These are phyloP conservation scores for Lasiurus borealis DNA, from an alignment of 2,113 vertebrate genomes.

Conservation along the genomic window DNA sequence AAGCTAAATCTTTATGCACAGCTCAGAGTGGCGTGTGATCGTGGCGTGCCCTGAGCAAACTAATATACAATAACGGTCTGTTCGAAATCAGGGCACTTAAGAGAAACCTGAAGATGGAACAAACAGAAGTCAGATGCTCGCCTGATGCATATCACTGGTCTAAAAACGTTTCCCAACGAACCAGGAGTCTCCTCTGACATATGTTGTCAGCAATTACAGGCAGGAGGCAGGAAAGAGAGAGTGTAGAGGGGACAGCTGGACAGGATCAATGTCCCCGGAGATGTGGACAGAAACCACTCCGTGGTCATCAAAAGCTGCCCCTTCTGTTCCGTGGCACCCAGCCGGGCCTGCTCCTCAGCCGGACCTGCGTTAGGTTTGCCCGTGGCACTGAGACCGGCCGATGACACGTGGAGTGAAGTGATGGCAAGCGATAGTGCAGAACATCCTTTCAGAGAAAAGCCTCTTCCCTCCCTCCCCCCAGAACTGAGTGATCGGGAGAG, in stretches of 20 bases:
- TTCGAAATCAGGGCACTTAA: constrained; percentile 25
- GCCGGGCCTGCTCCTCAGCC: background rate
- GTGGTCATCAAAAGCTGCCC: constrained; percentile 35
- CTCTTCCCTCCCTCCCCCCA: background rate
- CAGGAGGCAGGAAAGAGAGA: constrained; percentile 30
- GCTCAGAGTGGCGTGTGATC: background rate
- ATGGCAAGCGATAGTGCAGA: background rate
- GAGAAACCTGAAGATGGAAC: constrained; percentile 43
- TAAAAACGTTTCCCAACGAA: constrained; percentile 60
- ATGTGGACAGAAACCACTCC: background rate
- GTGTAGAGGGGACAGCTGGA: background rate
- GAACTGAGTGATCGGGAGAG: background rate
- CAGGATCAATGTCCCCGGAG: constrained; percentile 24
- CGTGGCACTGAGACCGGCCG: background rate
- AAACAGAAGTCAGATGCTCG: constrained; percentile 60
- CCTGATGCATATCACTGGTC: constrained; percentile 43
- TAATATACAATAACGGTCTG: background rate
- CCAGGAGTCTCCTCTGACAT: constrained; percentile 49
- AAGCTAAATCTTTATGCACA: constrained; percentile 20
- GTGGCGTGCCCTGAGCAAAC: background rate
- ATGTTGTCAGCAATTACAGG: constrained; percentile 45
- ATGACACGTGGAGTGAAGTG: background rate
- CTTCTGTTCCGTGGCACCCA: constrained; percentile 6
- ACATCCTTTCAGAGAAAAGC: background rate
- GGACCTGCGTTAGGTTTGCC: background rate